These are phyloP conservation scores for Triplophysa siluroides DNA, from an alignment of 2,113 vertebrate species.

Conservation along the genomic window DNA sequence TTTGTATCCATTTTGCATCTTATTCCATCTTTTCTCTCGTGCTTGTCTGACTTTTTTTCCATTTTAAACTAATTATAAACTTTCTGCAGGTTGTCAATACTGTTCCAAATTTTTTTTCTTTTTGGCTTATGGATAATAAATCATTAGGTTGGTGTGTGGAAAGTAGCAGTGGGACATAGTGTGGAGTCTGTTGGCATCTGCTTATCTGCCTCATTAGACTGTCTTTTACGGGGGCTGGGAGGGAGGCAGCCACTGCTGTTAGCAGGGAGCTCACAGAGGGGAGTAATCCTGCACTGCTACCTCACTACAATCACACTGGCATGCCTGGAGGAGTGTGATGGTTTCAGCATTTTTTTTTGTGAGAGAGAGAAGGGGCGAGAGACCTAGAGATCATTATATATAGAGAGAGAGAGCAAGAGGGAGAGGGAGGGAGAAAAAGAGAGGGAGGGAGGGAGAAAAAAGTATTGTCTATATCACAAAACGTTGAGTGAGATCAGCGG, in stretches of 20 bases:
- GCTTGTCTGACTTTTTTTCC: not conserved
- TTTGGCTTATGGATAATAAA: slow-evolving; percentile 52
- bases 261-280: slow-evolving; percentile 63
- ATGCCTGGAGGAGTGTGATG: slow-evolving; percentile 71
- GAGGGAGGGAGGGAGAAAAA: slow-evolving; percentile 52
- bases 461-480: slow-evolving; percentile 81
- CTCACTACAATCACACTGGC: slow-evolving; percentile 68
- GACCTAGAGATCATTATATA: not conserved
- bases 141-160: slow-evolving; percentile 38
- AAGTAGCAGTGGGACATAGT: slow-evolving; percentile 44
- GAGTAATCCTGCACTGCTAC: slow-evolving; percentile 67
- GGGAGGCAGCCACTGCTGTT: slow-evolving; percentile 51
- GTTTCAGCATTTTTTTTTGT: slow-evolving; percentile 73
- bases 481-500: slow-evolving; percentile 83
- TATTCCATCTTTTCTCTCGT: not conserved
- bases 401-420: slow-evolving; percentile 22
- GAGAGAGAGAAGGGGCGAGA: slow-evolving; percentile 59
- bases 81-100: slow-evolving; percentile 28
- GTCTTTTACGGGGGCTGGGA: slow-evolving; percentile 55
- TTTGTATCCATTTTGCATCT: not conserved
- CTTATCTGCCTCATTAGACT: slow-evolving; percentile 58
- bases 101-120: slow-evolving; percentile 26
- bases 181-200: slow-evolving; percentile 47
- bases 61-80: slow-evolving; percentile 14
- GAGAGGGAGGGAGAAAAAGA: slow-evolving; percentile 9